Conservation (phyloP, 2,797 vertebrate genomes). For the Yasuhikotakia modesta region DNA sequence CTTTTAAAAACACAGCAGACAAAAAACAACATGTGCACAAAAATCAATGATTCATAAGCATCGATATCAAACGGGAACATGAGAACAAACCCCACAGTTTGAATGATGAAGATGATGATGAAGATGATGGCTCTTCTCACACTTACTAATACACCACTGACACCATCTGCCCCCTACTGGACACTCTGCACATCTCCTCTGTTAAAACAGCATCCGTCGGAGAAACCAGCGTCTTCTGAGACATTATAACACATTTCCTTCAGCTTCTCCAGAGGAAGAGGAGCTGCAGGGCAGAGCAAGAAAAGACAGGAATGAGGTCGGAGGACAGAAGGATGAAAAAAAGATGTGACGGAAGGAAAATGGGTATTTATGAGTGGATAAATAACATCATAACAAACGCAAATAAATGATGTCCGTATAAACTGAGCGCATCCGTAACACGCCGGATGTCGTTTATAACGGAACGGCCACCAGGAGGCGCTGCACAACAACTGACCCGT, state of each 20-base stretch:
- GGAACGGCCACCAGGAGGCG: conserved; percentile 30
- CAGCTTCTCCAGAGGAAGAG: conserved; percentile 50
- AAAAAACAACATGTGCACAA: neutral
- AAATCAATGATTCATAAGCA: too few species aligned
- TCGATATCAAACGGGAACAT: neutral
- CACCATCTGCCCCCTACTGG: conserved; percentile 41
- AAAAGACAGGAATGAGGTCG: conserved; percentile 53
- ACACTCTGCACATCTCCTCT: neutral
- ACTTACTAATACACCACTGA: conserved; percentile 18
- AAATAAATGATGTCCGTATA: too few species aligned
- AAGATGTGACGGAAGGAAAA: neutral
- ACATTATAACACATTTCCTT: conserved; percentile 56
- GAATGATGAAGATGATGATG: too few species aligned
- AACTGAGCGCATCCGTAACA: too few species aligned
- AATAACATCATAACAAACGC: too few species aligned
- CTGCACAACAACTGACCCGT: conserved; percentile 2
- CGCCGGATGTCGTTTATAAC: neutral
- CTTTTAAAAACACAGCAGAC: neutral
- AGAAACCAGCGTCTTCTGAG: conserved; percentile 33
- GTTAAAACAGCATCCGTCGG: too few species aligned
- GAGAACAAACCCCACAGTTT: neutral
- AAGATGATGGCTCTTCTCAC: neutral
- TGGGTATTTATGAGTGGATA: too few species aligned
- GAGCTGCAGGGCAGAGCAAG: conserved; percentile 34
- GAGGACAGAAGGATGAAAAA: neutral